A percentile compares a stretch with the other conserved stretches of the same genome.
Conservation (phyloP, 2,888 invertebrate genomes). For the Amiota communis region DNA sequence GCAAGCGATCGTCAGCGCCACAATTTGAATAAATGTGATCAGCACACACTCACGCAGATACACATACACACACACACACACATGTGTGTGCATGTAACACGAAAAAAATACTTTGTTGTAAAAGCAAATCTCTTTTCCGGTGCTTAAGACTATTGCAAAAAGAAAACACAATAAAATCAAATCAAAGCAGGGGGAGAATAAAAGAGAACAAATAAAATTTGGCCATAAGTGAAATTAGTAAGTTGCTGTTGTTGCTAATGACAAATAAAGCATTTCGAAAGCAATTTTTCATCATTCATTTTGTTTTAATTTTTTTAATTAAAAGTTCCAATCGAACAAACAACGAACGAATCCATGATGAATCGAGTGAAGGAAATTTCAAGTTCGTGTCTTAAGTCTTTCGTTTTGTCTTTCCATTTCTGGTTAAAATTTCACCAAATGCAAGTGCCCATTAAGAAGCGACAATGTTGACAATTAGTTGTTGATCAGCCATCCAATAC, state of each 20-base stretch:
- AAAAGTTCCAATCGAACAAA: background rate
- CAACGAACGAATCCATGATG: too few relatives aligned
- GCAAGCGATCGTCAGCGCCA: background rate
- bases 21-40: slow-evolving; percentile 25
- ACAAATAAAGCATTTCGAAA: slow-evolving; percentile 48
- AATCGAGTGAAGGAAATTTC: slow-evolving; percentile 23
- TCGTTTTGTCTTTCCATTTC: slow-evolving; percentile 36
- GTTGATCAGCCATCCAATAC: slow-evolving; percentile 36
- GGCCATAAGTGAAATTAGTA: slow-evolving; percentile 31
- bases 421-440: slow-evolving; percentile 54
- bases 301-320: background rate
- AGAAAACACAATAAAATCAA: slow-evolving; percentile 1
- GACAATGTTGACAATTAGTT: slow-evolving; percentile 26
- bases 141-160: slow-evolving; percentile 20
- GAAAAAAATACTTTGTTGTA: slow-evolving; percentile 11
- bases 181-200: slow-evolving; percentile 9
- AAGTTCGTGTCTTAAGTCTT: slow-evolving; percentile 54
- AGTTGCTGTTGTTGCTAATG: background rate
- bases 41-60: background rate
- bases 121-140: slow-evolving; percentile 47
- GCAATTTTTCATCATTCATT: background rate
- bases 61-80: slow-evolving; percentile 13
- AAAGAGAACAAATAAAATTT: slow-evolving; percentile 25
- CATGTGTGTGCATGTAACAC: background rate
- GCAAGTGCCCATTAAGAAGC: background rate